Base-by-base conservation (phyloP, 2,888 invertebrate genomes). In the Acleris emargana region DNA sequence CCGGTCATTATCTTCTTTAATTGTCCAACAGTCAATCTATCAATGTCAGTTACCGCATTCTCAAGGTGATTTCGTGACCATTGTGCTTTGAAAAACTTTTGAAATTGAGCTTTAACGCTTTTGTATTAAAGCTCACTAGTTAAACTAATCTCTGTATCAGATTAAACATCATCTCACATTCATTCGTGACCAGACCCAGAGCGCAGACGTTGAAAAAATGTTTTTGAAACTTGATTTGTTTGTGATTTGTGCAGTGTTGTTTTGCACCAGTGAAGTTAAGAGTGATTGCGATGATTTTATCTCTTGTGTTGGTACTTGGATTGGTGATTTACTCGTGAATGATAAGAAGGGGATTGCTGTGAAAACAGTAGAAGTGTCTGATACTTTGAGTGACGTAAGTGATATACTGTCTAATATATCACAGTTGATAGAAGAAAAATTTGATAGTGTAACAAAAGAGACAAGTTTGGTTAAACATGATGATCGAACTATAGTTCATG, bases 281-380 rank as follows among this genome's bases (percentile, higher is more conserved):
- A 73, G 87, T 81, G 84, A 86, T 50, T 89, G 88, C 78, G 80
- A 76, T 58, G 76, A 76, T 53, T 77, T 81, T 67, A 70, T 80
- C 0, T 70, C 79, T 54, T 88, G 89, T 76, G 72, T 83, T 7
- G 71, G 75, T 51, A 72, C 77, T 28, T 77, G 81, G 60, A 67
- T 84, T 0, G 69, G 74, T 42, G 73, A 75, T 11, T 82, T 84
- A 13, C 5, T 64, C 7, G 66, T 42, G 5, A 62, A 68, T 18
- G 70, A 74, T 52, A 73, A 74, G 25, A 72, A 69, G 22, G 54
- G 64, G 18, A 57, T 43, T 1, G 38, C 67, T 47, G 63, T 57
- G 20, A 67, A 68, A 51, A 52, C 50, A 70, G 3, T 28, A 20
- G 16, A 60, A 13, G 38, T 43, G 6, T 43, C 55, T 25, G 62